A percentile compares a stretch with the other conserved stretches of the same genome.
These are phyloP conservation scores for human (Homo sapiens) DNA, from an alignment of 2,113 vertebrate species.

Conservation along the genomic window DNA sequence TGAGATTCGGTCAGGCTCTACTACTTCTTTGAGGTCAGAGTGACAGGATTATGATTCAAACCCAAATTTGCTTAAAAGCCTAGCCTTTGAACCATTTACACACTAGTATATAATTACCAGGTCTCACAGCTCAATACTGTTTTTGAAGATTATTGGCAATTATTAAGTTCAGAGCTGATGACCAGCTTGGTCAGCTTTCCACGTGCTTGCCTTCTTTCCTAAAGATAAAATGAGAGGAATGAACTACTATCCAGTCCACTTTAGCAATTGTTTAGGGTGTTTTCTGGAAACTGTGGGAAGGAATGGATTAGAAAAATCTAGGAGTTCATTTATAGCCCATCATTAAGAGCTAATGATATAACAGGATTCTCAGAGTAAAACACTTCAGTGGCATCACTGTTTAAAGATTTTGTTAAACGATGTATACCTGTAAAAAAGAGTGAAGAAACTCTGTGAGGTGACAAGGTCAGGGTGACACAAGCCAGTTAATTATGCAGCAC, in stretches of 20 bases:
- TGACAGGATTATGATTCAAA: slow-evolving; percentile 36
- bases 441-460: not conserved
- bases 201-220: not conserved
- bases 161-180: slow-evolving; percentile 26
- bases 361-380: not conserved
- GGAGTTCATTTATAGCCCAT: not conserved
- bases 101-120: not conserved
- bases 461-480: not conserved
- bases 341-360: not conserved
- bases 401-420: slow-evolving; percentile 3
- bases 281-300: slow-evolving; percentile 1
- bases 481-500: not conserved
- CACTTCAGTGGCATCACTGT: not conserved
- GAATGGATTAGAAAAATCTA: not conserved
- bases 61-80: slow-evolving; percentile 24
- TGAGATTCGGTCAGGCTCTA: not conserved
- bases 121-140: not conserved
- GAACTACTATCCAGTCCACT: not conserved
- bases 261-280: not conserved
- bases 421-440: not conserved
- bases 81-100: not conserved
- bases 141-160: slow-evolving; percentile 41
- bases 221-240: slow-evolving; percentile 44
- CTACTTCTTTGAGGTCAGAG: not conserved
- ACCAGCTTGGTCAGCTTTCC: not conserved